Evolutionary conservation across 2,888 invertebrate genomes (phyloP), one percentile per base, ranked within the genome.

Genomic region (Troglohyphantes excavatus): DNA sequence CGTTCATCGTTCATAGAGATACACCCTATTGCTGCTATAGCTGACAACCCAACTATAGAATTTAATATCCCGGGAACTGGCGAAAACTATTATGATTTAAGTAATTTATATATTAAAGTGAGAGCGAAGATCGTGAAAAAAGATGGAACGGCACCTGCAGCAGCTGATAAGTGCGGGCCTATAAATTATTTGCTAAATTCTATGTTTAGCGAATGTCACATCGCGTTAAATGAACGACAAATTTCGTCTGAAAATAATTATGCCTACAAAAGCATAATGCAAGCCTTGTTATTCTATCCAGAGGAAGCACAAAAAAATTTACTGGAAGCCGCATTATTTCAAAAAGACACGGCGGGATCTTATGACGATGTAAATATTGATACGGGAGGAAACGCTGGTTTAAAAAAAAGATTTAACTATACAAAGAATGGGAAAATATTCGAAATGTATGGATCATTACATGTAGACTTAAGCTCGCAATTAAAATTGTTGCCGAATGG

Each of bases 181-280:
- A 21, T 53, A 0, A 75, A 75, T 75, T 53, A 75, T 53, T 13
- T 75, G 1, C n/a, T 75, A 2, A 75, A 75, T 19, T 53, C 75
- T 6, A 59, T 53, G 53, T 75, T 75, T 29, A 2, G 46, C 2
- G 59, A 53, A 75, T 75, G 59, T 61, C 53, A 75, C 26, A 2
- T 53, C 0, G 46, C 53, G 9, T 17, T 75, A 2, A 75, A 59
- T n/a, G 75, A 53, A 26, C 17, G 21, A 2, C 75, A 75, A 17
- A 61, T 75, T 75, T 75, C 59, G 1, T 75, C 75, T n/a, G 59
- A 59, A 26, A 61, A 26, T n/a, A 75, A 75, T 75, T 75, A 75
- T 53, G 39, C 76, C 33, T 85, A 85, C 23, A 76, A 63, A 68
- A 7, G 67, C 33, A 27, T 53, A 7, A 59, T 75, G 2, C 59